A percentile compares a stretch with the other conserved stretches of the same genome.
Conservation (phyloP, 2,888 invertebrate species). For the Drosophila neonasuta region DNA sequence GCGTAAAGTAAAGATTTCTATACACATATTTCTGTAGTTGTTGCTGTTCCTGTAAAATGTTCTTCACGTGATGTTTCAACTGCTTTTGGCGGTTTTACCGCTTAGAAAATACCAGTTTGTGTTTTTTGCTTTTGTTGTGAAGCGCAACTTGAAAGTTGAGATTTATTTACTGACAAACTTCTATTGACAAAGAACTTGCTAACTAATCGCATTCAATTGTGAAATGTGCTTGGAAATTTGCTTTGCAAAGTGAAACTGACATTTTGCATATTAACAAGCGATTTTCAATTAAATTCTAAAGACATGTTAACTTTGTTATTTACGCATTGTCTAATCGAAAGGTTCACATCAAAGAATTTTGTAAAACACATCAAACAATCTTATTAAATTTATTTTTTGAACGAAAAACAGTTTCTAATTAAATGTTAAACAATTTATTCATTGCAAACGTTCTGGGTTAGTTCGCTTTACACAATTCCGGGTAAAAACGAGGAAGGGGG, state of each 20-base stretch:
- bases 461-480: neutral
- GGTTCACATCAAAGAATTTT: neutral
- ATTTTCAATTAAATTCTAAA: constrained; percentile 18
- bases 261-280: neutral
- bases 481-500: neutral
- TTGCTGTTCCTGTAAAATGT: constrained; percentile 25
- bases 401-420: constrained; percentile 6
- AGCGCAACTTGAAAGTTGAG: constrained; percentile 33
- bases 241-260: constrained; percentile 2
- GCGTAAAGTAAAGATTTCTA: constrained; percentile 20
- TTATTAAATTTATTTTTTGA: neutral
- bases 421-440: constrained; percentile 13
- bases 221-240: neutral
- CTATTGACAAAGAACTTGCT: constrained; percentile 7
- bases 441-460: constrained; percentile 11
- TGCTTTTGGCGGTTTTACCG: constrained; percentile 50
- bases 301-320: neutral
- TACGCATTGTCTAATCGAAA: neutral
- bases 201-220: neutral
- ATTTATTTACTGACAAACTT: constrained; percentile 20
- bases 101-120: constrained; percentile 39
- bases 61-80: constrained; percentile 22
- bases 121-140: constrained; percentile 40
- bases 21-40: constrained; percentile 19
- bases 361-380: neutral